Evolutionary conservation across 2,113 vertebrate genomes (phyloP).

Genomic region (Pygoscelis antarcticus): DNA sequence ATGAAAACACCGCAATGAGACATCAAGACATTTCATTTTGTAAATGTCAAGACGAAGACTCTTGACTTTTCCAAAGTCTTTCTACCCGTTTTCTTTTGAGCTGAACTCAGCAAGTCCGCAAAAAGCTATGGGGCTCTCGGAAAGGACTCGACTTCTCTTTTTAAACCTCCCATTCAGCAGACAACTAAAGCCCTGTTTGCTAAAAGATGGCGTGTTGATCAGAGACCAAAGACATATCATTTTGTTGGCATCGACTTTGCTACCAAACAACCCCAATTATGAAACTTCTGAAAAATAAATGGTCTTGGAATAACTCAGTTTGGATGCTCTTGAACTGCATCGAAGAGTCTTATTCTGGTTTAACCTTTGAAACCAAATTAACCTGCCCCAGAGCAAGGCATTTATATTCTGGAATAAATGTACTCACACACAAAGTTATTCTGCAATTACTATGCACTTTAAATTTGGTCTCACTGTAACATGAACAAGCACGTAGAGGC

Average conservation of each 20-base stretch:
- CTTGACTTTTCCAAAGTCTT: background rate
- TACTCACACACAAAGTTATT: background rate
- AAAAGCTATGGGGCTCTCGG: fast-evolving
- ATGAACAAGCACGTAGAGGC: fast-evolving
- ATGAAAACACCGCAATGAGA: background rate
- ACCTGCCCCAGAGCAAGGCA: background rate
- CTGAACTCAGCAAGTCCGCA: background rate
- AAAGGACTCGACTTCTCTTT: background rate
- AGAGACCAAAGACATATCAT: background rate
- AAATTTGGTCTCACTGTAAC: background rate
- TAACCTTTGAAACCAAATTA: background rate
- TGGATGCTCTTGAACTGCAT: background rate
- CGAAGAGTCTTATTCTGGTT: background rate
- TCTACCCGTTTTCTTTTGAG: background rate
- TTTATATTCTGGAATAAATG: background rate
- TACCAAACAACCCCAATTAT: background rate
- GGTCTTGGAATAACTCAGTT: background rate
- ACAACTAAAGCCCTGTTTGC: background rate
- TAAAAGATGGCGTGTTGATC: background rate
- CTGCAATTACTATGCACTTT: background rate
- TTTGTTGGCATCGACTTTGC: background rate
- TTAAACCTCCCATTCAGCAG: background rate
- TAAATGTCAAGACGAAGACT: background rate
- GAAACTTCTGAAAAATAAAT: background rate
- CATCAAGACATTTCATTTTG: background rate